Conservation (phyloP, 2,797 vertebrate genomes). For the Sphaeramia orbicularis region DNA sequence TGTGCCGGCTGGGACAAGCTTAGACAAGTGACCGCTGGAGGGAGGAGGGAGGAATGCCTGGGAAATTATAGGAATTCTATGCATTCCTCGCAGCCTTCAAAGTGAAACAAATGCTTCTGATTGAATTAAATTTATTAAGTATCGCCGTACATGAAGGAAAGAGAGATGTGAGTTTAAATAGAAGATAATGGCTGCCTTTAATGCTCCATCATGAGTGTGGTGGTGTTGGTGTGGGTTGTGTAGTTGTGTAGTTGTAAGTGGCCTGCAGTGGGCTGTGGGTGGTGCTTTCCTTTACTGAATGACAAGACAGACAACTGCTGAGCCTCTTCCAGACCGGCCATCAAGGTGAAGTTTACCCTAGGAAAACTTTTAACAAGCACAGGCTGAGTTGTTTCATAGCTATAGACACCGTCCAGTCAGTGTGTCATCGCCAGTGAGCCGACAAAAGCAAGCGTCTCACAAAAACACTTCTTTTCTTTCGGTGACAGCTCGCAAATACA, state of each 20-base stretch:
- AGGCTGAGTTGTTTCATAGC: conserved; percentile 18
- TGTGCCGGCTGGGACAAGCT: conserved; percentile 74
- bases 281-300: conserved; percentile 22
- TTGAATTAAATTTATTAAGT: conserved; percentile 5
- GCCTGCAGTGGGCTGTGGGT: conserved; percentile 17
- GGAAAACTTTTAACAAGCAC: conserved; percentile 9
- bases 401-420: background rate
- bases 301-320: conserved; percentile 37
- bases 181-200: conserved; percentile 7
- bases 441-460: background rate
- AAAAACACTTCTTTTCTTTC: background rate
- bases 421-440: conserved; percentile 9
- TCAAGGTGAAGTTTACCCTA: conserved; percentile 55
- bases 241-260: conserved; percentile 11
- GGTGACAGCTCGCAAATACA: conserved; percentile 1
- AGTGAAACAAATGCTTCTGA: conserved; percentile 39
- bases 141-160: background rate
- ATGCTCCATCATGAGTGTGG: background rate
- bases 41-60: conserved; percentile 71
- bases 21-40: conserved; percentile 77
- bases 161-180: conserved; percentile 1
- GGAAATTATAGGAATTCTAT: conserved; percentile 78
- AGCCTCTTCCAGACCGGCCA: conserved; percentile 26
- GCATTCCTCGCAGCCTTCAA: conserved; percentile 72
- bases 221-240: conserved; percentile 10